Percentiles rank a stretch among this genome's conserved stretches.
phyloP scores from a whole-genome alignment of 35 echinoderm and acorn worm genomes.

The Nesometra sesokonis region DNA sequence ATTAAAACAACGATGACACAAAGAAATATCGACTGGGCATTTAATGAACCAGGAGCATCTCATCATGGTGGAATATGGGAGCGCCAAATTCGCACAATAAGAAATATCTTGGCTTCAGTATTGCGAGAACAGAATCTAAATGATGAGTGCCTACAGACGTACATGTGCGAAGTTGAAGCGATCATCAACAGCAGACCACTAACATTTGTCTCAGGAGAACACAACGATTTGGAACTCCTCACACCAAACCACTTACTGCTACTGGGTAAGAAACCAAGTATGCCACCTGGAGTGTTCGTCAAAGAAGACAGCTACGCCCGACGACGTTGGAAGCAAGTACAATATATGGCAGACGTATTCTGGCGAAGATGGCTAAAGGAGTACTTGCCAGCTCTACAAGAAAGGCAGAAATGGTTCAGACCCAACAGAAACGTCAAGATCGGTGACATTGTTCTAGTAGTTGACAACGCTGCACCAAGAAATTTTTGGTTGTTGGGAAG shows the following conservation, averaged over 20 bases:
- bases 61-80: not conserved
- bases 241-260: not conserved
- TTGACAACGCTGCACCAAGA: not conserved
- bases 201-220: not conserved
- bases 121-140: not conserved
- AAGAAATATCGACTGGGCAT: not conserved
- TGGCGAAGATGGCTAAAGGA: constrained; percentile 6
- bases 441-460: constrained; percentile 4
- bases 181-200: not conserved
- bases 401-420: constrained; percentile 17
- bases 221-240: not conserved
- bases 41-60: not conserved
- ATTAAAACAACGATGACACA: not conserved
- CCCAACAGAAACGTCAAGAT: not conserved
- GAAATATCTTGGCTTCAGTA: not conserved
- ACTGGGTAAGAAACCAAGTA: not conserved
- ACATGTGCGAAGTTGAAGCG: not conserved
- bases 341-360: constrained; percentile 16
- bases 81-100: not conserved
- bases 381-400: constrained; percentile 3
- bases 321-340: constrained; percentile 1
- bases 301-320: not conserved
- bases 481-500: not conserved
- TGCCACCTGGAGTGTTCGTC: not conserved
- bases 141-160: not conserved